Evolutionary conservation across 2,888 invertebrate genomes (phyloP).

Genomic region (Sphaerophoria rueppellii): DNA sequence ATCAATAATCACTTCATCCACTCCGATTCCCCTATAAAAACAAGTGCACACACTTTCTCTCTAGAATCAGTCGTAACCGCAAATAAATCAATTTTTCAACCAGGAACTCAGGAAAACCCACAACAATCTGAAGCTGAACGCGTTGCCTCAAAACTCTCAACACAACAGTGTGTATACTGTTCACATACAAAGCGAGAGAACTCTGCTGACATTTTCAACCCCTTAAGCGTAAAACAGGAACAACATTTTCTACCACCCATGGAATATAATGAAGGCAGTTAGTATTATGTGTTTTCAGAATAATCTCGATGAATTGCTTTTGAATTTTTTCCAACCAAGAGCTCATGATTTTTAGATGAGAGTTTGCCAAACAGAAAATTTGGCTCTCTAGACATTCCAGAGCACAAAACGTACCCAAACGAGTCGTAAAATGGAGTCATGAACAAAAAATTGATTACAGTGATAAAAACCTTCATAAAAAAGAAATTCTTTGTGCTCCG

Average conservation of each 20-base stretch:
- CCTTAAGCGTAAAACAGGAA: not conserved
- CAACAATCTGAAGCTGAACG: not conserved
- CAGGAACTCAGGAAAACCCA: constrained; percentile 17
- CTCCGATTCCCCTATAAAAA: not conserved
- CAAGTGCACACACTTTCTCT: not conserved
- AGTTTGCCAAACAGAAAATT: too few species aligned
- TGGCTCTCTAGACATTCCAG: not conserved
- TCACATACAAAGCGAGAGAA: not conserved
- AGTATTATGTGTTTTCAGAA: not conserved
- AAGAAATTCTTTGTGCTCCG: not conserved
- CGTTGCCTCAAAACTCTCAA: not conserved
- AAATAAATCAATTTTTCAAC: constrained; percentile 39
- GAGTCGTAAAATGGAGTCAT: constrained; percentile 13
- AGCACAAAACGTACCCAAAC: not conserved
- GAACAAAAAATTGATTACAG: constrained; percentile 11
- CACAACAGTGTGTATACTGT: not conserved
- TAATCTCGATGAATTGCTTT: constrained; percentile 24
- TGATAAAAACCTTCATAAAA: constrained; percentile 27
- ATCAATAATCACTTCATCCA: not conserved
- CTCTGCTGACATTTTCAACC: constrained; percentile 14
- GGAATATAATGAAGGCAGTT: too few species aligned
- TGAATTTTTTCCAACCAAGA: constrained; percentile 40
- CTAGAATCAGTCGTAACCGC: constrained; percentile 24
- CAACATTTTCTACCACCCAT: not conserved
- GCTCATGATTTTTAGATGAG: constrained; percentile 34